A percentile compares a stretch with the other conserved stretches of the same genome.
Evolutionary conservation across 2,113 vertebrate species (phyloP).

Genomic region (Semnopithecus entellus): DNA sequence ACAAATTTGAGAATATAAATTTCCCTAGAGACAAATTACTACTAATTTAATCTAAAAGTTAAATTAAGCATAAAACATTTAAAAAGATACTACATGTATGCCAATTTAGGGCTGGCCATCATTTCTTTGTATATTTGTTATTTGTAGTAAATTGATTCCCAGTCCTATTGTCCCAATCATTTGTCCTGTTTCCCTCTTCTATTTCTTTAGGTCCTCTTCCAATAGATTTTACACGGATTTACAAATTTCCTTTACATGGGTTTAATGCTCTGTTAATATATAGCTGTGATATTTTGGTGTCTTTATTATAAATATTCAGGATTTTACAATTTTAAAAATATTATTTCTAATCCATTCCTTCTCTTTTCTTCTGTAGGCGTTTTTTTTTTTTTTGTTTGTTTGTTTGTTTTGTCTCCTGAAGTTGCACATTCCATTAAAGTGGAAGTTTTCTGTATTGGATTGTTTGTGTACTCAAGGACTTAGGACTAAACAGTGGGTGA

Average conservation of each 20-base stretch:
- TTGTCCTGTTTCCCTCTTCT: not conserved
- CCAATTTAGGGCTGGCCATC: not conserved
- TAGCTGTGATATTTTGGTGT: not conserved
- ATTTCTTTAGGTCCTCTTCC: not conserved
- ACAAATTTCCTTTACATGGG: not conserved
- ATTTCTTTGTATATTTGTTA: not conserved
- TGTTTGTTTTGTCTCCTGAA: not conserved
- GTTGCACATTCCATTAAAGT: not conserved
- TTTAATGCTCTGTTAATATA: not conserved
- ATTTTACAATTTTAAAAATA: not conserved
- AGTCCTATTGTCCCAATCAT: not conserved
- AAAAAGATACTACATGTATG: not conserved
- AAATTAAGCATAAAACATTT: not conserved
- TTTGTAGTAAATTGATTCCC: not conserved
- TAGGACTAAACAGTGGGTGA: not conserved
- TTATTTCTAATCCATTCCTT: not conserved
- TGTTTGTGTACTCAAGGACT: not conserved
- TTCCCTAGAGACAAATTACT: not conserved
- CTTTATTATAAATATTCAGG: not conserved
- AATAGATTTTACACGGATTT: not conserved
- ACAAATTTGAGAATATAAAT: not conserved
- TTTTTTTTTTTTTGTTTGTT: not conserved
- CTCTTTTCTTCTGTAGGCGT: not conserved
- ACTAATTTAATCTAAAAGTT: constrained; percentile 3
- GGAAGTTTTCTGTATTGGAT: not conserved